phyloP scores from a whole-genome alignment of 64 coral and sea anemone genomes.

The Montipora sp. region DNA sequence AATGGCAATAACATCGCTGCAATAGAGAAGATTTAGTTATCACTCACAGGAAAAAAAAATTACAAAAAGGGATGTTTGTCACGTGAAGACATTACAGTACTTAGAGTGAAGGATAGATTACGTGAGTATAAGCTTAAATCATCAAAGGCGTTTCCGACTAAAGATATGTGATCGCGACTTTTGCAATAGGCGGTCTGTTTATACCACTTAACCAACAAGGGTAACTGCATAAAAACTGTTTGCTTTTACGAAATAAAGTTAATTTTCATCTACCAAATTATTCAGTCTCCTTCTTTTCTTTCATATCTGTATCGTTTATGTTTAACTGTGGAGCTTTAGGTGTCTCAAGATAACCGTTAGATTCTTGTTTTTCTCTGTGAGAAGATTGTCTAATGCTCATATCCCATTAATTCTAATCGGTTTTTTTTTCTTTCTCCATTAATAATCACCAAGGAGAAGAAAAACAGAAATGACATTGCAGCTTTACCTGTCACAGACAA shows the following conservation, averaged over 20 bases:
- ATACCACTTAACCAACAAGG: slow-evolving; percentile 4
- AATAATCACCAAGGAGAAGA: not conserved
- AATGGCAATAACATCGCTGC: slow-evolving; percentile 13
- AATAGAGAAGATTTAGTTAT: slow-evolving; percentile 47
- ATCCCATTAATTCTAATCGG: not conserved
- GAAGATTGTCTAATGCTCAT: not conserved
- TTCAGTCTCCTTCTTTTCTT: not conserved
- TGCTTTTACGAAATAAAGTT: slow-evolving; percentile 23
- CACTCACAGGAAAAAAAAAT: not conserved
- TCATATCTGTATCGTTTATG: not conserved
- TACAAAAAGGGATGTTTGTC: not conserved
- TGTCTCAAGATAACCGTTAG: not conserved
- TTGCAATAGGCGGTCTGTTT: not conserved
- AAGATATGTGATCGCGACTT: not conserved
- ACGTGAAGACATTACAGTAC: not conserved
- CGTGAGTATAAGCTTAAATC: not conserved
- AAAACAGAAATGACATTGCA: not conserved
- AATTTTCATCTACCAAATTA: slow-evolving; percentile 4
- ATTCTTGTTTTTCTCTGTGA: not conserved
- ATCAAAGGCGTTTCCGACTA: slow-evolving; percentile 23
- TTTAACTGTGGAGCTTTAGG: not conserved
- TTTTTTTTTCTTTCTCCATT: not conserved
- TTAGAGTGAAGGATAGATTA: not conserved
- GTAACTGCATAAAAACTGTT: slow-evolving; percentile 6
- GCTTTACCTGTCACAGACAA: not conserved